Percentiles rank a stretch among this genome's conserved stretches.
Conservation (phyloP, 2,797 vertebrate genomes). For the Syncerus caffer region DNA sequence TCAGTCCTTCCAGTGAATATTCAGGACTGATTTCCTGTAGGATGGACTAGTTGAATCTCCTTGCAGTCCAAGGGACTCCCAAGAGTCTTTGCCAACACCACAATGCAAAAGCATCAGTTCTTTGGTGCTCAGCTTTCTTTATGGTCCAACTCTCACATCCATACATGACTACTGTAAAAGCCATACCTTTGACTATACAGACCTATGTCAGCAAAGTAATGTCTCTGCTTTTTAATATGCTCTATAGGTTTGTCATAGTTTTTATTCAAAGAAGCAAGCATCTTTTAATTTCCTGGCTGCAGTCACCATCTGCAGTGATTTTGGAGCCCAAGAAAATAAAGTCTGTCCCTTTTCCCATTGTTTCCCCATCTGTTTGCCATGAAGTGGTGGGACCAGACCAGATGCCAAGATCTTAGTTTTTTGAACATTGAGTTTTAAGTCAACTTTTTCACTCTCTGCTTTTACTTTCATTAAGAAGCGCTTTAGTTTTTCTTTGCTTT, state of each 20-base stretch:
- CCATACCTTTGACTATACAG: background rate
- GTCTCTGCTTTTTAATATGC: background rate
- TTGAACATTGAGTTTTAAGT: background rate
- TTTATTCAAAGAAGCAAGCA: background rate
- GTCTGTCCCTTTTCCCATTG: background rate
- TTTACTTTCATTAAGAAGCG: background rate
- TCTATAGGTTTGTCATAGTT: background rate
- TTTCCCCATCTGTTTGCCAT: background rate
- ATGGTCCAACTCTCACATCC: background rate
- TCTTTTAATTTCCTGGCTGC: background rate
- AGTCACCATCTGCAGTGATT: background rate
- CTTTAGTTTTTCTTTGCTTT: background rate
- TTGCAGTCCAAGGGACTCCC: background rate
- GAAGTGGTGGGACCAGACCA: background rate
- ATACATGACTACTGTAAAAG: background rate
- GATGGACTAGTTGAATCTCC: background rate
- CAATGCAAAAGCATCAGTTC: background rate
- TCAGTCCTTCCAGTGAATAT: background rate
- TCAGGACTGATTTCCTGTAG: background rate
- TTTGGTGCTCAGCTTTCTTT: background rate
- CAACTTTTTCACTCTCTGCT: background rate
- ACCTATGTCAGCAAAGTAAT: background rate
- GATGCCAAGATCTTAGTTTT: background rate
- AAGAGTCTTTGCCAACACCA: background rate
- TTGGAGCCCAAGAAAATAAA: background rate